Conservation (phyloP, 2,888 invertebrate species). For the Omphaloscelis lunosa region DNA sequence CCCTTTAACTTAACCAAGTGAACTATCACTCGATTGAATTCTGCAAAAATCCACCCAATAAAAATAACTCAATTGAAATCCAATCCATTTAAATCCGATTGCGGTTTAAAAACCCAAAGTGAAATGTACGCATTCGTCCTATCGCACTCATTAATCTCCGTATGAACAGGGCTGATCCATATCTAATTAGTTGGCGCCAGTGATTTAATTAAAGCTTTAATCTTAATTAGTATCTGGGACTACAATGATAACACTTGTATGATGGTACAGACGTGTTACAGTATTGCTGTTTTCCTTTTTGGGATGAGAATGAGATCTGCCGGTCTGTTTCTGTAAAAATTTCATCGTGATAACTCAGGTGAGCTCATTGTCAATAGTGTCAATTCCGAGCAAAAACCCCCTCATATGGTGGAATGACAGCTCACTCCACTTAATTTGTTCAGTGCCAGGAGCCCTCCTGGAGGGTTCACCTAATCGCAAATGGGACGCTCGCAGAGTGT, state of each 20-base stretch:
- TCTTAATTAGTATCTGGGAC: slow-evolving; percentile 57
- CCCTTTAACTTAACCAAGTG: no score
- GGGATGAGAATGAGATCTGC: neutral
- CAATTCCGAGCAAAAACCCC: no score
- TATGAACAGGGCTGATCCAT: slow-evolving; percentile 63
- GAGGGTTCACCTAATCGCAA: no score
- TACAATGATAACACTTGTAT: slow-evolving; percentile 38
- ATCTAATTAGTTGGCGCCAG: slow-evolving; percentile 65
- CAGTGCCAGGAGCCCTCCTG: no score
- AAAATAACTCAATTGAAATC: slow-evolving; percentile 16
- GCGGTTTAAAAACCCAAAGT: slow-evolving; percentile 36
- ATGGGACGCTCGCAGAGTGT: no score
- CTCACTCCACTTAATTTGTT: no score
- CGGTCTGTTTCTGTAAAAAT: neutral
- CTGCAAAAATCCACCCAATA: neutral
- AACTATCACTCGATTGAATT: no score
- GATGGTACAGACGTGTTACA: neutral
- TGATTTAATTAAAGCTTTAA: slow-evolving; percentile 63
- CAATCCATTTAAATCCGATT: slow-evolving; percentile 42
- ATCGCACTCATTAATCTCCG: slow-evolving; percentile 64
- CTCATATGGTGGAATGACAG: no score
- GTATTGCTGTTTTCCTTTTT: slow-evolving; percentile 28
- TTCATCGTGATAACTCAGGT: no score
- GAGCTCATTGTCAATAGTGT: no score
- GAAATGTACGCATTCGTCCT: slow-evolving; percentile 37